Base-by-base conservation (phyloP, 30 jellyfish, hydroid and myxozoan genomes). In the Haliclystus octoradiatus region DNA sequence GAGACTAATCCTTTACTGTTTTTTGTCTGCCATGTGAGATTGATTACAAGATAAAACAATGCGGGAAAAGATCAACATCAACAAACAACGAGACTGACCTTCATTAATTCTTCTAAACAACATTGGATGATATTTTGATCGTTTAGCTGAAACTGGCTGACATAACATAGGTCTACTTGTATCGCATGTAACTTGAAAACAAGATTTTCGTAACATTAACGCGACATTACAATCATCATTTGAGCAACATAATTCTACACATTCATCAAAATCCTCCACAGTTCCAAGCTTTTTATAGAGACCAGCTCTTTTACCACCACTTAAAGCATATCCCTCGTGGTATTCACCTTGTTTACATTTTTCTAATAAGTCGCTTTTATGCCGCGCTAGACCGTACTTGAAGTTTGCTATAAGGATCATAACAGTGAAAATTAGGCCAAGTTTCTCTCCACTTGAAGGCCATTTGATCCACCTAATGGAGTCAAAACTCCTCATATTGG, bases 221-320 rank as follows among this genome's bases (percentile, higher is more conserved):
- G 96, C 96, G 82, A 79, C 52, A 33, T 79, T 33, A 57, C 96
- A 86, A 28, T 68, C 49, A 3, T 47, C 32, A 14, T 70, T 79
- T 27, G 50, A 33, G 34, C 96, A 86, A 66, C 96, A 86, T 33
- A 86, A 53, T 0, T 69, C 92, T 25, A 69, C 94, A 68, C 96
- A 86, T 4, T 86, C 94, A 33, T 79, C 87, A 51, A 86, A 79
- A 2, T 73, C 26, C 26, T 72, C 73, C 57, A 69, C 96, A 34
- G 53, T 1, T 32, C 96, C 96, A 27, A 86, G 75, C 30, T 71
- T 86, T 24, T 34, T 72, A 69, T 79, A 86, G 27, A 66, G 70
- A 26, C 96, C 96, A 13, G 96, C 96, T 67, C 68, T 86, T 30
- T 78, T 34, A 49, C 94, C 96, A 9, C 96, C 96, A 32, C 71